These are phyloP conservation scores for Drosophila trichaetosa DNA, from an alignment of 2,888 invertebrate species.

Conservation along the genomic window DNA sequence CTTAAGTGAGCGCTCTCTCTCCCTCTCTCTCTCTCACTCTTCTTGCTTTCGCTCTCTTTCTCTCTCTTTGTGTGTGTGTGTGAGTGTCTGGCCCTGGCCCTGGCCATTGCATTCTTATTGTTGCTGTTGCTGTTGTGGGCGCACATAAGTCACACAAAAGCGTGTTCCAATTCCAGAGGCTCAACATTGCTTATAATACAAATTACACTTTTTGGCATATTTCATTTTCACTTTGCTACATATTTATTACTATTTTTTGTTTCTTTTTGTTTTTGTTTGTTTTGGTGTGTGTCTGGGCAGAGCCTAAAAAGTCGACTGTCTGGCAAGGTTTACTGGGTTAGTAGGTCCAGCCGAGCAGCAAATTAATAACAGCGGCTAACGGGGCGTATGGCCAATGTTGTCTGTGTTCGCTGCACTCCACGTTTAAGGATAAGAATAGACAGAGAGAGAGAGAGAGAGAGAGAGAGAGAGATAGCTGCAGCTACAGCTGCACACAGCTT, in stretches of 20 bases:
- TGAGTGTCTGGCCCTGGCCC: conserved; percentile 45
- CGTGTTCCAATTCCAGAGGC: conserved; percentile 41
- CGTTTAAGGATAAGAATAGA: background rate
- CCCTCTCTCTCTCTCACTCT: conserved; percentile 14
- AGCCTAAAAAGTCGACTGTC: conserved; percentile 45
- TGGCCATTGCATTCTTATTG: conserved; percentile 46
- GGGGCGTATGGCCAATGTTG: conserved; percentile 40
- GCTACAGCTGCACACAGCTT: conserved; percentile 38
- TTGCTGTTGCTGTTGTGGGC: conserved; percentile 46
- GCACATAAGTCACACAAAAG: conserved; percentile 48
- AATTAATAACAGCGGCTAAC: conserved; percentile 48
- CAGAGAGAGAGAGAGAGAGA: background rate
- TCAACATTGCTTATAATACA: conserved; percentile 63
- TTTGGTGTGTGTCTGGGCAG: conserved; percentile 30
- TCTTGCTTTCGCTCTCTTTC: background rate
- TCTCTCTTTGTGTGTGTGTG: background rate
- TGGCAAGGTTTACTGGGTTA: conserved; percentile 60
- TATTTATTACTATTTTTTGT: conserved; percentile 13
- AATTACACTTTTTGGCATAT: conserved; percentile 79
- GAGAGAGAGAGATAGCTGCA: background rate
- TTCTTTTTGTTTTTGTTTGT: conserved; percentile 22
- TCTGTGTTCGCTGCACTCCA: conserved; percentile 1
- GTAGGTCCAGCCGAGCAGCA: conserved; percentile 47
- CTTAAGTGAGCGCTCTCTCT: conserved; percentile 69
- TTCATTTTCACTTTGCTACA: conserved; percentile 48